Conservation (phyloP, 1,140 invertebrate genomes). For the Drosophila burlai region DNA sequence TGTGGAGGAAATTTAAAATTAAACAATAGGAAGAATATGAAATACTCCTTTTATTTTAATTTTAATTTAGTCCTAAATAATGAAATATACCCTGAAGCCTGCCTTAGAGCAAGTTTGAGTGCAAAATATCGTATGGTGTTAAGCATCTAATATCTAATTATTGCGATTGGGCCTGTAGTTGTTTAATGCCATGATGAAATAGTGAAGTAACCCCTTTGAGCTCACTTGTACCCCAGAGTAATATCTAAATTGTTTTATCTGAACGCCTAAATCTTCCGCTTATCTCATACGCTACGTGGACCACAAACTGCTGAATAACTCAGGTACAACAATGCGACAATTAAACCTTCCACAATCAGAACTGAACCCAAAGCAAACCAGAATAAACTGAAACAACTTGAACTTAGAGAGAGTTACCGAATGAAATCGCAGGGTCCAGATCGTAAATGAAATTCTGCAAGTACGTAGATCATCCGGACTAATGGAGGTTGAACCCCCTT, state of each 20-base stretch:
- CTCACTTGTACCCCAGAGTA: background rate
- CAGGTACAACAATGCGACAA: constrained; percentile 15
- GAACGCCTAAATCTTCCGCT: constrained; percentile 11
- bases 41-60: no score
- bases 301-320: constrained; percentile 12
- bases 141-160: background rate
- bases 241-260: constrained; percentile 26
- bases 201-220: background rate
- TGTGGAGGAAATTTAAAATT: background rate
- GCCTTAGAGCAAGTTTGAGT: no score
- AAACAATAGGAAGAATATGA: background rate
- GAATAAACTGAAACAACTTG: constrained; percentile 3
- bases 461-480: constrained; percentile 32
- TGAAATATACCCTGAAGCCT: no score
- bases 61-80: no score
- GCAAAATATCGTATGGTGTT: no score
- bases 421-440: background rate
- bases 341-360: constrained; percentile 13
- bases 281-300: constrained; percentile 23
- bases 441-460: constrained; percentile 37
- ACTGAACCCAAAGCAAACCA: constrained; percentile 3
- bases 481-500: background rate
- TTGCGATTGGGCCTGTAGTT: background rate
- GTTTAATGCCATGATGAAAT: constrained; percentile 2
- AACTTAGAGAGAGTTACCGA: background rate